Evolutionary conservation across 2,113 vertebrate genomes (phyloP).

Genomic region (Tiliqua scincoides): DNA sequence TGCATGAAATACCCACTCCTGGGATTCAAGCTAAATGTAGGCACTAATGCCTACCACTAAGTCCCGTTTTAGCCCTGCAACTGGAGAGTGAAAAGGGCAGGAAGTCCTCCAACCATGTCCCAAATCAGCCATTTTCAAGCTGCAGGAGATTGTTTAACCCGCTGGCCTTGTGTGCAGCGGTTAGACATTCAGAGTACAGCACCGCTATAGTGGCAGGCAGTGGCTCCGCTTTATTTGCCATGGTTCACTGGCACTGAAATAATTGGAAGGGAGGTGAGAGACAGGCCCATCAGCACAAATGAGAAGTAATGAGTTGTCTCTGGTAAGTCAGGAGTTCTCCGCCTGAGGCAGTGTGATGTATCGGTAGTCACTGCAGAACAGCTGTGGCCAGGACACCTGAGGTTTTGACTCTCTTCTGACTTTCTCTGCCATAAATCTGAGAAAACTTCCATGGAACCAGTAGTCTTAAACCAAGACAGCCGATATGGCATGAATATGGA

Average conservation of each 20-base stretch:
- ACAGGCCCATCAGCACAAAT: not conserved
- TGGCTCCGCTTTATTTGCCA: constrained; percentile 13
- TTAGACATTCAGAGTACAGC: not conserved
- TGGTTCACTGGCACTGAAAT: constrained; percentile 31
- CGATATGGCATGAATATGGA: not conserved
- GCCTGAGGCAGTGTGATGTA: not conserved
- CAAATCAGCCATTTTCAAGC: not conserved
- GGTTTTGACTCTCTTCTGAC: not conserved
- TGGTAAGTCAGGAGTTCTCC: not conserved
- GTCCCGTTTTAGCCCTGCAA: not conserved
- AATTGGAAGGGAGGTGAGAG: constrained; percentile 20
- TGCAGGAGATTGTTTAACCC: not conserved
- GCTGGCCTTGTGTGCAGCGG: not conserved
- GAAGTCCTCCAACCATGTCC: not conserved
- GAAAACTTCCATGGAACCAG: not conserved
- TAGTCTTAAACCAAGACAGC: not conserved
- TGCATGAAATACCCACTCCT: not conserved
- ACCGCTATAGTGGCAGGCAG: not conserved
- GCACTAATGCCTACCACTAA: not conserved
- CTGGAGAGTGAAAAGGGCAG: not conserved
- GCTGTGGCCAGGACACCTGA: not conserved
- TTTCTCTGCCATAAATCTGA: not conserved
- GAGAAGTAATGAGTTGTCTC: constrained; percentile 18
- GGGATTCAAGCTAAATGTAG: not conserved
- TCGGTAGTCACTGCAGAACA: not conserved